phyloP scores from a whole-genome alignment of 2,888 invertebrate species.

The Drosophila flavopinicola region DNA sequence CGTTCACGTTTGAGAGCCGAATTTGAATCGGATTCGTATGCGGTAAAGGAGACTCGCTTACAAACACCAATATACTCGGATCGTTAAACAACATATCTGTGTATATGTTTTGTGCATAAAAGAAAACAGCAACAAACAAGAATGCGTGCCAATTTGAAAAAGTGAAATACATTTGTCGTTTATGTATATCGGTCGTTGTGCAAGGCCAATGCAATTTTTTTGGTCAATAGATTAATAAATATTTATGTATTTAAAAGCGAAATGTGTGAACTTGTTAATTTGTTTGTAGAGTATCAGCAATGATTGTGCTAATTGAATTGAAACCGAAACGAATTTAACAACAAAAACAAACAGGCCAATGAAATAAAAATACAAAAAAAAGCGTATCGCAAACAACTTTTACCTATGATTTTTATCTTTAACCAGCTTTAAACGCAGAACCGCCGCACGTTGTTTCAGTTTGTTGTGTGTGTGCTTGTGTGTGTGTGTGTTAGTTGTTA shows the following conservation, averaged over 20 bases:
- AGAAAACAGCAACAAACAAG: conserved; percentile 33
- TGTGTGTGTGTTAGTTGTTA: conserved; percentile 30
- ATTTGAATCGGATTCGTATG: conserved; percentile 35
- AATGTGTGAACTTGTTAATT: conserved; percentile 43
- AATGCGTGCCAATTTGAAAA: conserved; percentile 58
- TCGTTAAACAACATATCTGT: conserved; percentile 18
- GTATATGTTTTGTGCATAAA: conserved; percentile 8
- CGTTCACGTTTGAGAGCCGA: conserved; percentile 23
- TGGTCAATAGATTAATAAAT: conserved; percentile 20
- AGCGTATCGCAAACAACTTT: conserved; percentile 75
- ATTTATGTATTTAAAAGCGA: conserved; percentile 12
- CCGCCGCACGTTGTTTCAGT: conserved; percentile 39
- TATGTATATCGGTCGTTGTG: not conserved
- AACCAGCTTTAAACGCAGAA: conserved; percentile 46
- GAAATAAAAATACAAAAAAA: conserved; percentile 51
- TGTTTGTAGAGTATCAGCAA: conserved; percentile 24
- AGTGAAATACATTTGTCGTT: conserved; percentile 45
- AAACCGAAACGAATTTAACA: conserved; percentile 41
- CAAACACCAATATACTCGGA: conserved; percentile 29
- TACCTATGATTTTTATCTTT: conserved; percentile 69
- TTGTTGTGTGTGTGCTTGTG: conserved; percentile 16
- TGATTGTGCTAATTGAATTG: conserved; percentile 35
- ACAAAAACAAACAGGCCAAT: conserved; percentile 27
- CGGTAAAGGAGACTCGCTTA: conserved; percentile 58
- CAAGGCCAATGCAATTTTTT: conserved; percentile 42